These are phyloP conservation scores for Nestor notabilis DNA, from an alignment of 2,113 vertebrate genomes.

Conservation along the genomic window DNA sequence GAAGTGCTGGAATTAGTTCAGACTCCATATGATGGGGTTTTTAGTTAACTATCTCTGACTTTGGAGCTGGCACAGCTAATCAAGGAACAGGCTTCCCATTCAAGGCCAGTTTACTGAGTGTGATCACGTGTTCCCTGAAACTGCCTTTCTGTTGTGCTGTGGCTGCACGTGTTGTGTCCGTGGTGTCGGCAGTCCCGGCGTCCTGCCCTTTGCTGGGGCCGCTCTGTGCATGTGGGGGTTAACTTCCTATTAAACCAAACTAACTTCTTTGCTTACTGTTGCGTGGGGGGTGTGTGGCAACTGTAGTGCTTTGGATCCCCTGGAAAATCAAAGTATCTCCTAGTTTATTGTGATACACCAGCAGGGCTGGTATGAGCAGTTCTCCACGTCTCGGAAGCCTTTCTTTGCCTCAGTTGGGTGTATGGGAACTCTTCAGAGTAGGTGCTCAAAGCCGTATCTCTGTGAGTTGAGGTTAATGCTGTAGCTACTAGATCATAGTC, in stretches of 20 bases:
- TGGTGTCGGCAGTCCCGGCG: background rate
- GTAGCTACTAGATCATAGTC: fast-evolving
- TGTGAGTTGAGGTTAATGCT: background rate
- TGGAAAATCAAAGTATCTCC: background rate
- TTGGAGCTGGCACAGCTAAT: background rate
- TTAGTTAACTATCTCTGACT: background rate
- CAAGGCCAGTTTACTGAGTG: background rate
- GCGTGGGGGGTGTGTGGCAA: background rate
- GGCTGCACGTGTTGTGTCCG: background rate
- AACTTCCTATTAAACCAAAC: background rate
- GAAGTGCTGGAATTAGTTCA: background rate
- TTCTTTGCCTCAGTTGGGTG: background rate
- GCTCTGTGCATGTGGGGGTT: background rate
- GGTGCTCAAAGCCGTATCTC: fast-evolving
- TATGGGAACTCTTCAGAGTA: background rate
- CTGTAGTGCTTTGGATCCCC: background rate
- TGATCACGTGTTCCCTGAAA: background rate
- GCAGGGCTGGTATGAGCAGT: fast-evolving
- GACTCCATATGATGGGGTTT: background rate
- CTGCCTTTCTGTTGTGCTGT: background rate
- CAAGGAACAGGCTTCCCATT: background rate
- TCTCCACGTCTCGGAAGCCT: fast-evolving
- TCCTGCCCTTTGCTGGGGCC: background rate
- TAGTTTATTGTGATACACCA: background rate
- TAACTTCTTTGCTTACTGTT: background rate